Percentiles rank a stretch among this genome's conserved stretches.
phyloP scores from a whole-genome alignment of 2,113 vertebrate genomes.

The Psephotus haematonotus region DNA sequence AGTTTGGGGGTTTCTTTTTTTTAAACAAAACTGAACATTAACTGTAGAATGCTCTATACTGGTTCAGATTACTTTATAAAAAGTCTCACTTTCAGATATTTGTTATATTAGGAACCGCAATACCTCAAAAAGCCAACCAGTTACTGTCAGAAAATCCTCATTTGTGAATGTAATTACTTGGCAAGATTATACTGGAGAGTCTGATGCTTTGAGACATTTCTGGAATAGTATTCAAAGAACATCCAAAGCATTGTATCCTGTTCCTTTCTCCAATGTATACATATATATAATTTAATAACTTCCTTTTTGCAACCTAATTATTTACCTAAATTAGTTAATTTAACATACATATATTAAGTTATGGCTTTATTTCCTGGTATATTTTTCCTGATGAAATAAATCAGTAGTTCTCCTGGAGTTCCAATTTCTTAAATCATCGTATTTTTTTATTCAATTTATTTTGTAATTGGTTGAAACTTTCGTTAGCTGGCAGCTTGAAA shows the following conservation, averaged over 20 bases:
- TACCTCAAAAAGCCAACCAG: background rate
- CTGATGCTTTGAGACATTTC: background rate
- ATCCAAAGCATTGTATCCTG: background rate
- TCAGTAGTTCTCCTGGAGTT: background rate
- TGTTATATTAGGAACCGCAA: background rate
- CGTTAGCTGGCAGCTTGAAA: background rate
- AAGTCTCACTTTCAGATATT: background rate
- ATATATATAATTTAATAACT: background rate
- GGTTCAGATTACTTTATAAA: background rate
- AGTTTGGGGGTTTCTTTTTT: background rate
- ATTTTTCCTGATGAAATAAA: constrained; percentile 15
- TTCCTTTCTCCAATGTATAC: background rate
- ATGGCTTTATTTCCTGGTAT: constrained; percentile 39
- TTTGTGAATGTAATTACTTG: background rate
- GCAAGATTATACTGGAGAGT: background rate
- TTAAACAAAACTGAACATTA: background rate
- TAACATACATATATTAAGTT: constrained; percentile 37
- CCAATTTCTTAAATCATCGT: background rate
- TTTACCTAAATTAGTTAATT: constrained; percentile 45
- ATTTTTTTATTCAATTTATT: constrained; percentile 39
- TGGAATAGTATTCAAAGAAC: background rate
- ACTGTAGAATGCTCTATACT: background rate
- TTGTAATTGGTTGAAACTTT: constrained; percentile 34
- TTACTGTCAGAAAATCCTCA: background rate
- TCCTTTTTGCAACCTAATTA: constrained; percentile 19